Evolutionary conservation across 2,888 invertebrate species (phyloP).

Genomic region (Notocelia uddmanniana): DNA sequence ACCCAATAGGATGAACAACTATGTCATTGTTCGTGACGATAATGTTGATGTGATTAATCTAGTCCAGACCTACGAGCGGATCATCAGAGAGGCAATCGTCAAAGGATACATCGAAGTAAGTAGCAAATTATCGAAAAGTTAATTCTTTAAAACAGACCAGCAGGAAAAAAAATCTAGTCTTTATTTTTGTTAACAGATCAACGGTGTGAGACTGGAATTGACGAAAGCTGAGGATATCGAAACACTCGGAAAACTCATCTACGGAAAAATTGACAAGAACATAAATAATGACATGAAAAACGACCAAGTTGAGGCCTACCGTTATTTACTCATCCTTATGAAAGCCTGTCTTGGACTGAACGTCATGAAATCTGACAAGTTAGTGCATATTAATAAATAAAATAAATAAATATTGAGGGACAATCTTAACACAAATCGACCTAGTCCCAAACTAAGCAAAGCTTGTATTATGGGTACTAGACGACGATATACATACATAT

Average conservation of each 20-base stretch:
- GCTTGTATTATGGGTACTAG: no score
- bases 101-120: constrained; percentile 81
- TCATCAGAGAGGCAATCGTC: constrained; percentile 86
- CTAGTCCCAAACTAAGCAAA: no score
- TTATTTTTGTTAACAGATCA: constrained; percentile 62
- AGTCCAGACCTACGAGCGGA: constrained; percentile 77
- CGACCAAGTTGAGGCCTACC: constrained; percentile 79
- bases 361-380: constrained; percentile 71
- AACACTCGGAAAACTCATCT: constrained; percentile 83
- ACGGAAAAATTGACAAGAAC: constrained; percentile 73
- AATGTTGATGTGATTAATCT: constrained; percentile 64
- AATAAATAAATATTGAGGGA: no score
- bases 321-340: constrained; percentile 85
- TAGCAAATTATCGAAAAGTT: constrained; percentile 27
- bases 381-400: constrained; percentile 51
- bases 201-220: constrained; percentile 70
- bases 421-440: no score
- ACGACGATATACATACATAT: no score
- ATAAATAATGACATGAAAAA: constrained; percentile 59
- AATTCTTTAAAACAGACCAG: background rate
- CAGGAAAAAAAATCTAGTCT: background rate
- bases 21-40: constrained; percentile 64
- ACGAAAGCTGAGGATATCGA: constrained; percentile 81
- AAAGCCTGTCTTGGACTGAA: constrained; percentile 79
- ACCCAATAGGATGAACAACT: constrained; percentile 81